These are phyloP conservation scores for Dryoscopus gambensis DNA, from an alignment of 2,113 vertebrate genomes.

Conservation along the genomic window DNA sequence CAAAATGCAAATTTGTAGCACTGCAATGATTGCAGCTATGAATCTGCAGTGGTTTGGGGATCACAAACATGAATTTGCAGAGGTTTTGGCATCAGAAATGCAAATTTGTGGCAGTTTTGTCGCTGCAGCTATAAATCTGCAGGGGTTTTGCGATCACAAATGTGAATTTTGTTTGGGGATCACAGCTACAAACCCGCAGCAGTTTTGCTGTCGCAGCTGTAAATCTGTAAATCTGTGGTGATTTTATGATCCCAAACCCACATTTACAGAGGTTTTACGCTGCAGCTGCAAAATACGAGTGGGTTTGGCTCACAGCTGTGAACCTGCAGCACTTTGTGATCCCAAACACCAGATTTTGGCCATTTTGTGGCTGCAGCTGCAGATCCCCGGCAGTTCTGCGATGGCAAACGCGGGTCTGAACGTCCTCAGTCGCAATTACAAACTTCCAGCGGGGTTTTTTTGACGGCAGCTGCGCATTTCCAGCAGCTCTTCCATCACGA, in stretches of 20 bases:
- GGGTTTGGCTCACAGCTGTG: neutral
- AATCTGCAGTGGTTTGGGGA: too few relatives aligned
- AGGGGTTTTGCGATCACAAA: accelerated
- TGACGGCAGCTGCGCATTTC: accelerated
- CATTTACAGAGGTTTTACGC: neutral
- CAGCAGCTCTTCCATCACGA: neutral
- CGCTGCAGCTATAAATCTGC: neutral
- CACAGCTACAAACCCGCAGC: neutral
- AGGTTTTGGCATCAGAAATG: accelerated
- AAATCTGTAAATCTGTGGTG: accelerated
- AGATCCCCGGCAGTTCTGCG: accelerated
- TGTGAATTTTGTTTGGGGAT: accelerated
- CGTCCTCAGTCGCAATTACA: neutral
- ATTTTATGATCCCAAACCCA: accelerated
- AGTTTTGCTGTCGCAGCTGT: accelerated
- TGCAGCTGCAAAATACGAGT: too few relatives aligned
- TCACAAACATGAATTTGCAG: accelerated
- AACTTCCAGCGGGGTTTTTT: neutral
- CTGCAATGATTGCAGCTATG: accelerated
- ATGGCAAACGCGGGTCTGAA: accelerated
- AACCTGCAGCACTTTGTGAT: neutral
- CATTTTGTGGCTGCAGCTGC: neutral
- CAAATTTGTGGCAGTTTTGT: too few relatives aligned
- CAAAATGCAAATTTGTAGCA: neutral
- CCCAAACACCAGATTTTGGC: neutral